Conservation (phyloP, 2,888 invertebrate genomes). For the Poecilobothrus nobilitatus region DNA sequence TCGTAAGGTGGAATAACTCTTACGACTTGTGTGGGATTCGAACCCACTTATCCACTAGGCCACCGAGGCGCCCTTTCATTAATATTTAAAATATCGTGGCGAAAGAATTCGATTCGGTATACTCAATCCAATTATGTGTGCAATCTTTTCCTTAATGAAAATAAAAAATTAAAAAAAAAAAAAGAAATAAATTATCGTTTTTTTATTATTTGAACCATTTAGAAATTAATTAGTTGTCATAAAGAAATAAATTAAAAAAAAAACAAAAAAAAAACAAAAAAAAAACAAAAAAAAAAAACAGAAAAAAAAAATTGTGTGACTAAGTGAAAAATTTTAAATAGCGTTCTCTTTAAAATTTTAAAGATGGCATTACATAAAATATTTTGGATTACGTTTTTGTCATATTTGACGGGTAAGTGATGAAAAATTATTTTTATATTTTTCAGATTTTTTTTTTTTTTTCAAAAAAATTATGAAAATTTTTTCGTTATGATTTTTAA, state of each 20-base stretch:
- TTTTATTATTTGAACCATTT: constrained; percentile 2
- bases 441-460: background rate
- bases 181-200: background rate
- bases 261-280: background rate
- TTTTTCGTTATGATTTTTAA: too few species aligned
- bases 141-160: background rate
- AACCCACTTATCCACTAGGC: too few species aligned
- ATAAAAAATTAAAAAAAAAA: background rate
- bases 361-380: constrained; percentile 17
- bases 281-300: too few species aligned
- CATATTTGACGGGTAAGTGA: constrained; percentile 22
- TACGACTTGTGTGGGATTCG: too few species aligned
- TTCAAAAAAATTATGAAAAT: too few species aligned
- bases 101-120: too few species aligned
- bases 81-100: too few species aligned
- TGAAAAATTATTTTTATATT: background rate
- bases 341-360: background rate
- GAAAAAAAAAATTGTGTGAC: too few species aligned
- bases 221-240: constrained; percentile 6
- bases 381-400: constrained; percentile 22
- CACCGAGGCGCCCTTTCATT: too few species aligned
- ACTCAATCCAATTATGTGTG: too few species aligned
- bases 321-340: background rate
- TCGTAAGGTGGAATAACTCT: too few species aligned
- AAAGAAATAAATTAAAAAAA: background rate